A percentile compares a stretch with the other conserved stretches of the same genome.
Conservation (phyloP, 2,113 vertebrate species). For the Cynocephalus volans region DNA sequence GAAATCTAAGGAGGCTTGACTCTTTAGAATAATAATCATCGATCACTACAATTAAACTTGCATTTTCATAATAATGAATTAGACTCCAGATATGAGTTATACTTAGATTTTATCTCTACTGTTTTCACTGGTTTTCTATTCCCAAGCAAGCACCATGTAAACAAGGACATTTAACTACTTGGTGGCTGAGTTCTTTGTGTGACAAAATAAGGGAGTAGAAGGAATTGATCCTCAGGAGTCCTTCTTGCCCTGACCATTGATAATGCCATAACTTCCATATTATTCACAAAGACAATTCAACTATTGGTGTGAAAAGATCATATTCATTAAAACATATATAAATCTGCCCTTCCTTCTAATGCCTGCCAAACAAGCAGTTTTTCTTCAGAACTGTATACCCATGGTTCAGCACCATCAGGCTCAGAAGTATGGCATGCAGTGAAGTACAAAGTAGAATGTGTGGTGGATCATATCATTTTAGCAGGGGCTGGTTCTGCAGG, state of each 20-base stretch:
- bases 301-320: not conserved
- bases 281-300: slow-evolving; percentile 22
- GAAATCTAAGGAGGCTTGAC: not conserved
- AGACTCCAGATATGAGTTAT: slow-evolving; percentile 36
- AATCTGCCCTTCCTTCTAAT: not conserved
- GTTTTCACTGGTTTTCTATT: slow-evolving; percentile 23
- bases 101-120: slow-evolving; percentile 71
- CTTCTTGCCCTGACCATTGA: not conserved
- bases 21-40: slow-evolving; percentile 76
- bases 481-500: not conserved
- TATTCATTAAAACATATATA: not conserved
- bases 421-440: not conserved
- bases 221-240: not conserved
- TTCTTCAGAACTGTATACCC: not conserved
- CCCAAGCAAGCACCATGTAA: slow-evolving; percentile 34
- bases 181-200: not conserved
- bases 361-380: not conserved
- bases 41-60: slow-evolving; percentile 74
- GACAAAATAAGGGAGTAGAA: slow-evolving; percentile 3
- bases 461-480: not conserved
- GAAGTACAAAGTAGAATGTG: not conserved
- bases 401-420: not conserved
- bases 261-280: not conserved
- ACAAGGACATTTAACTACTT: slow-evolving; percentile 9
- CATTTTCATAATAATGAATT: slow-evolving; percentile 60